Percentiles rank a stretch among this genome's conserved stretches.
phyloP scores from a whole-genome alignment of 2,113 vertebrate genomes.

The Hyla sarda region DNA sequence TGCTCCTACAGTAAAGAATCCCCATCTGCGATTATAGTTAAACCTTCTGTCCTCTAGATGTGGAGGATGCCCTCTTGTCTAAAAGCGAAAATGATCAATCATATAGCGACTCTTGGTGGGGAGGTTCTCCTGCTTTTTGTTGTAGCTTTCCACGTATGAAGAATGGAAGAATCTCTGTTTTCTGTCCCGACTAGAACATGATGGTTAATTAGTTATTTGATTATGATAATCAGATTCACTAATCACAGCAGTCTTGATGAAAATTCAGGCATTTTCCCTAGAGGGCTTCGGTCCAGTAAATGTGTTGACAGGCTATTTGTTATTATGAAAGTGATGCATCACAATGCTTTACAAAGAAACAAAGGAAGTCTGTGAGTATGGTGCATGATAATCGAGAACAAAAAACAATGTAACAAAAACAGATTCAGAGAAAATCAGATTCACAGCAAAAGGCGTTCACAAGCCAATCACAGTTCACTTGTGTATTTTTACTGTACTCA shows the following conservation, averaged over 20 bases:
- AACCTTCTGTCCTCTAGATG: too few species aligned
- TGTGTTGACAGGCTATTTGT: slow-evolving; percentile 73
- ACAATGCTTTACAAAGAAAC: slow-evolving; percentile 63
- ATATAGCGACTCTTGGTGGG: not conserved
- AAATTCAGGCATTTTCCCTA: slow-evolving; percentile 75
- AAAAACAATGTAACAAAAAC: slow-evolving; percentile 40
- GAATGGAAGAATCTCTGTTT: slow-evolving; percentile 62
- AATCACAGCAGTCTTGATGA: slow-evolving; percentile 76
- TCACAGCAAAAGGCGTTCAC: slow-evolving; percentile 17
- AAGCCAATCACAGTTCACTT: slow-evolving; percentile 19
- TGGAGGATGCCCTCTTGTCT: too few species aligned
- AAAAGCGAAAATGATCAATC: not conserved
- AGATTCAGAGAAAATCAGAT: slow-evolving; percentile 35
- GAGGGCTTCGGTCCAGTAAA: slow-evolving; percentile 71
- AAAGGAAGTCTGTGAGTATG: slow-evolving; percentile 63
- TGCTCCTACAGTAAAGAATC: too few species aligned
- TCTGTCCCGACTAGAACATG: slow-evolving; percentile 69
- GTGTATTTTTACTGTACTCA: not conserved
- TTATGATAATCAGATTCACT: slow-evolving; percentile 77
- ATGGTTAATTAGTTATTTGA: slow-evolving; percentile 77
- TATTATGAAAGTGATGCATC: slow-evolving; percentile 67
- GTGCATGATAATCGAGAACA: slow-evolving; percentile 51
- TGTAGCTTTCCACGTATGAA: not conserved
- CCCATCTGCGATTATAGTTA: too few species aligned
- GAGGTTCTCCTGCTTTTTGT: not conserved